A percentile compares a stretch with the other conserved stretches of the same genome.
Conservation (phyloP, 2,888 invertebrate species). For the Eulithis prunata region DNA sequence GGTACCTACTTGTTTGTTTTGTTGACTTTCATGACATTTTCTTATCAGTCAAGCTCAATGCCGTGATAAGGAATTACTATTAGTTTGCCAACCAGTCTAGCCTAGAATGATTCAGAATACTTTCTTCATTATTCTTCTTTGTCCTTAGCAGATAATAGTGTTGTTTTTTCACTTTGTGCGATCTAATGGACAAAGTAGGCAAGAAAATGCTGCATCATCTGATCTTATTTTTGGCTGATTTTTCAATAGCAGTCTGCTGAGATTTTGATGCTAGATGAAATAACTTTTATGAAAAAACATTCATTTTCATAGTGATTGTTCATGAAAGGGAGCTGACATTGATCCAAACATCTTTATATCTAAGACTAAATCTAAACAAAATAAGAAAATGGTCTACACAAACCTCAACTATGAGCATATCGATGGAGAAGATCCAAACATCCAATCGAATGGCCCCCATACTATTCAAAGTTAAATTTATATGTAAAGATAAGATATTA, state of each 20-base stretch:
- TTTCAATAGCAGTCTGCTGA: conserved; percentile 63
- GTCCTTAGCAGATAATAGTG: no score
- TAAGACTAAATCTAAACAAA: conserved; percentile 52
- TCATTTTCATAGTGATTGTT: conserved; percentile 74
- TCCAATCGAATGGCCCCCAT: no score
- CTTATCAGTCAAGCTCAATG: conserved; percentile 47
- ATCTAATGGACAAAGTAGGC: no score
- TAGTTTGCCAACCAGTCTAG: not conserved
- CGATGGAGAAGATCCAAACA: no score
- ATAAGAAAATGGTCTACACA: no score
- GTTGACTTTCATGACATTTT: conserved; percentile 23
- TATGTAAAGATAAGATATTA: no score
- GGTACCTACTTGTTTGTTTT: conserved; percentile 1
- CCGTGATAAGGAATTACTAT: conserved; percentile 23
- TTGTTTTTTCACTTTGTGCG: no score
- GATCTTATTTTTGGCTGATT: conserved; percentile 69
- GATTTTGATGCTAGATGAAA: conserved; percentile 74
- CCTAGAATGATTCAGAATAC: not conserved
- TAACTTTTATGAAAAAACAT: conserved; percentile 77
- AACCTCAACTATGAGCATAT: no score
- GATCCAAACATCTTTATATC: conserved; percentile 46
- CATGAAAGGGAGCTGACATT: conserved; percentile 75
- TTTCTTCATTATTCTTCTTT: no score
- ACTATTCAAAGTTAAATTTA: no score
- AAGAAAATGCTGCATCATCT: conserved; percentile 62